Percentiles rank a stretch among this genome's conserved stretches.
These are phyloP conservation scores for Psilopogon haemacephalus DNA, from an alignment of 2,113 vertebrate species.

Conservation along the genomic window DNA sequence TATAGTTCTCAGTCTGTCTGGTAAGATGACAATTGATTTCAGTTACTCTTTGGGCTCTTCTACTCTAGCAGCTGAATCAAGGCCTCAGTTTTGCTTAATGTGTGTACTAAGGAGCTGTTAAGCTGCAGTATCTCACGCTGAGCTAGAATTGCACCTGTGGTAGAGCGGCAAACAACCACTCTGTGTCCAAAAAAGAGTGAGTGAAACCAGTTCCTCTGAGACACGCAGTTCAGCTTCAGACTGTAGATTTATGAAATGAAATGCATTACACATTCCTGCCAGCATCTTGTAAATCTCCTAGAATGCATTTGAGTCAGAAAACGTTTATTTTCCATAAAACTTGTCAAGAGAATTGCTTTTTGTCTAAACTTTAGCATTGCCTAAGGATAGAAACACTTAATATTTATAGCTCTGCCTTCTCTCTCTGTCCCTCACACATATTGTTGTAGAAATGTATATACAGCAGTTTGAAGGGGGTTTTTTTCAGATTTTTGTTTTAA, in stretches of 20 bases:
- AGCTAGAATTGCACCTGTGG: background rate
- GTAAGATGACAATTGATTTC: background rate
- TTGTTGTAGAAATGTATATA: background rate
- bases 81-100: background rate
- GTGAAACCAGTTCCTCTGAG: constrained; percentile 8
- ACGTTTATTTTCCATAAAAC: constrained; percentile 11
- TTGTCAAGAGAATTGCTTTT: constrained; percentile 21
- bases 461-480: background rate
- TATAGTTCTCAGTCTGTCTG: background rate
- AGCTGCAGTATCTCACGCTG: background rate
- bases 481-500: background rate
- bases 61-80: background rate
- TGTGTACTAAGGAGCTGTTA: background rate
- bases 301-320: background rate
- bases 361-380: background rate
- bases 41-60: background rate
- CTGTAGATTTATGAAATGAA: constrained; percentile 31
- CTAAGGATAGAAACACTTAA: background rate
- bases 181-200: background rate
- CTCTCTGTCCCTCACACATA: background rate
- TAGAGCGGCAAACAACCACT: background rate
- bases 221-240: constrained; percentile 12
- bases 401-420: background rate
- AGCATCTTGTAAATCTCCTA: background rate
- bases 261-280: background rate